Base-by-base conservation (phyloP, 2,888 invertebrate genomes). In the Tetragnatha montana region DNA sequence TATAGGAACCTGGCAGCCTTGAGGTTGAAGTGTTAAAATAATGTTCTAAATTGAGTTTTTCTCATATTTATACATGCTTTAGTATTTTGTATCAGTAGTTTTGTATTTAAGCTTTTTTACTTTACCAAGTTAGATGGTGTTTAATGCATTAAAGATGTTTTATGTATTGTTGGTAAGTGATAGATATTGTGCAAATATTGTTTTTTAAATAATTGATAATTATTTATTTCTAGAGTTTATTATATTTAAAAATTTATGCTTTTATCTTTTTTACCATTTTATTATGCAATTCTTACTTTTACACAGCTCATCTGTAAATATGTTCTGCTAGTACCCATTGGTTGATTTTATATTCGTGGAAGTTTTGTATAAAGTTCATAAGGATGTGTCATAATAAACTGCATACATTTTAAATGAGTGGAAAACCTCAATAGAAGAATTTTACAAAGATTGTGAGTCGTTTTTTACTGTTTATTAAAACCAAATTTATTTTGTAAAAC, bases 311-410 rank as follows among this genome's bases (percentile, higher is more conserved):
- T 60, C 60, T 60, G 60, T 60, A 60, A 60, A 60, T 60, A 60
- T 60, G 17, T 60, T 12, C 60, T 60, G 17, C 60, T 8, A 60
- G 60, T 60, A 60, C 14, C 60, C 12, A 10, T 60, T 60, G 60
- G 17, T 17, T 60, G 47, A 81, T 81, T 81, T 81, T 82, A 50
- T 76, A 50, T 49, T 35, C 8, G 10, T 17, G 76, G 50, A 73
- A 51, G 35, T 73, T 73, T 60, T 82, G 82, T 82, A 82, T 51
- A 82, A 82, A 82, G 71, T 73, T 82, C 80, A 73, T 17, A 82
- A 82, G 3, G 70, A 49, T 49, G 73, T 73, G 73, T 73, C 73
- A 50, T 73, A 82, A 82, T 82, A 82, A 82, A 82, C 14, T 82
- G 73, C 35, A 82, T 82, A 82, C 74, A 74, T 70, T 80, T 68